phyloP scores from a whole-genome alignment of 1,140 invertebrate species.

The Temnothorax longispinosus region DNA sequence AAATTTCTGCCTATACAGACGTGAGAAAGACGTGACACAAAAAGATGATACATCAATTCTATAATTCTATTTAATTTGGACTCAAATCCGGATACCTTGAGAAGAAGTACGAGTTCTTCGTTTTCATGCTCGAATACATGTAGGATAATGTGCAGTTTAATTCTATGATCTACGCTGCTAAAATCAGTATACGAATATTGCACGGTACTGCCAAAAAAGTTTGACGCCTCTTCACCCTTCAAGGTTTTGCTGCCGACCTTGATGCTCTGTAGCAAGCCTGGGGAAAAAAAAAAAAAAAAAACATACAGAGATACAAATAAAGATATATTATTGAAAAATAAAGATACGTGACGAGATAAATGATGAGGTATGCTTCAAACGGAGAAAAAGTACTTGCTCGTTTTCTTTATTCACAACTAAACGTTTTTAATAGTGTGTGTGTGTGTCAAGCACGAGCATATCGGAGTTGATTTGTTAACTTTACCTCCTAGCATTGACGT shows the following conservation, averaged over 20 bases:
- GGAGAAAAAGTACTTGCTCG: no score
- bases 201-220: constrained; percentile 74
- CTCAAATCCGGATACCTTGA: constrained; percentile 79
- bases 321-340: not conserved
- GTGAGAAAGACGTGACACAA: not conserved
- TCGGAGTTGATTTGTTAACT: not conserved
- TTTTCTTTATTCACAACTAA: not conserved
- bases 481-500: constrained; percentile 81
- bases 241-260: constrained; percentile 77
- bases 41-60: not conserved
- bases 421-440: not conserved
- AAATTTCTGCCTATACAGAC: constrained; percentile 80
- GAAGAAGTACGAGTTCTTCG: constrained; percentile 86
- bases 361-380: no score
- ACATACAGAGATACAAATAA: not conserved
- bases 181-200: constrained; percentile 87
- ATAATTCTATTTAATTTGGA: not conserved
- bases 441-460: no score
- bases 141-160: constrained; percentile 87
- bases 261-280: constrained; percentile 83
- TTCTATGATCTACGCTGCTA: constrained; percentile 86
- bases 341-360: not conserved
- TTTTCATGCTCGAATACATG: constrained; percentile 86
- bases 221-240: constrained; percentile 74
- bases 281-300: constrained; percentile 2